Base-by-base conservation (phyloP, 1,140 invertebrate genomes). In the Tetranychus urticae region DNA sequence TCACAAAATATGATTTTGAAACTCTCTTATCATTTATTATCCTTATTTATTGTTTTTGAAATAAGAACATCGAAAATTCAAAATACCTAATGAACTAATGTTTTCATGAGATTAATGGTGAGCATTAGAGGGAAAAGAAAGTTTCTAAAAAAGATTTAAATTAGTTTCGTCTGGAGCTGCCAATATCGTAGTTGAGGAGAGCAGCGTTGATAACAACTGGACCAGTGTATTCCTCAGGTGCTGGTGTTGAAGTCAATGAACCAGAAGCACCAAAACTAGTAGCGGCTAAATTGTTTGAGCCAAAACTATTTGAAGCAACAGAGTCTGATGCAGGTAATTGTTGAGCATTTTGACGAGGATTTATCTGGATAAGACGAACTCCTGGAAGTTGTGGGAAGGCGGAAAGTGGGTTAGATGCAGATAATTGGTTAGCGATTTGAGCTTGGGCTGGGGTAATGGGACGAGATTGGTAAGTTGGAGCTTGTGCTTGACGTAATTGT, bases 191-290 rank as follows among this genome's bases (percentile, higher is more conserved):
- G 14, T 14, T 36, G 35, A 58, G 42, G 3, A 58, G 34, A 42
- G 57, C 57, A 7, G 57, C 57, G 14, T 58, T 58, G 14, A 58
- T 58, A 2, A 58, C 57, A 42, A 58, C 57, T 33, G 57, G 57
- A 8, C 57, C 57, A 46, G 8, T 45, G 42, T 42, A 58, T 58
- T 58, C 57, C 34, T 58, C 57, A 14, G n/a, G 37, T 8, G 57
- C 12, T 58, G 23, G 13, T 12, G 23, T 58, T 56, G 36, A 37
- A 8, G 33, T n/a, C 14, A 23, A 31, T 31, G 13, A 5, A 50
- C 48, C 13, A 50, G 6, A 6, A 36, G 33, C 33, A 36, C 36
- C 34, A 14, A 31, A 45, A n/a, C 12, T 45, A 12, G 7, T 46
- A 14, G 42, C 34, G 14, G 37, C 3, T 14, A 56, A 56, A 35